Percentiles rank a stretch among this genome's conserved stretches.
These are phyloP conservation scores for Ibidorhyncha struthersii DNA, from an alignment of 2,113 vertebrate genomes.

Conservation along the genomic window DNA sequence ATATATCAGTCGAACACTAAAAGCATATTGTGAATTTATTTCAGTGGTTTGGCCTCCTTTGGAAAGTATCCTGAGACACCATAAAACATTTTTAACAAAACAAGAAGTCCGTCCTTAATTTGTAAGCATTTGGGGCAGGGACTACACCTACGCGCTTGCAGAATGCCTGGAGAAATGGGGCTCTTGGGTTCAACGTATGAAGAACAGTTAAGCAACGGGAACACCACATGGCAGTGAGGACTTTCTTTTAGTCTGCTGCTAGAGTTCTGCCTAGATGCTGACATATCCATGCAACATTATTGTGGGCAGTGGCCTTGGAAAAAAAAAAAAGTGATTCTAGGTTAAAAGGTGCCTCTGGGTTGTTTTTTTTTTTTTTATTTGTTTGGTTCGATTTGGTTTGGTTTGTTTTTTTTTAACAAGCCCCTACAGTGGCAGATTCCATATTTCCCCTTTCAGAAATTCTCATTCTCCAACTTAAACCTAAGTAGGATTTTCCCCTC, in stretches of 20 bases:
- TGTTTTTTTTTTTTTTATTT: no score
- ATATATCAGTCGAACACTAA: constrained; percentile 6
- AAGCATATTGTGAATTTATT: constrained; percentile 50
- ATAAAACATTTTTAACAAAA: not conserved
- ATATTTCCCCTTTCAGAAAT: not conserved
- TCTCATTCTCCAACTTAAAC: not conserved
- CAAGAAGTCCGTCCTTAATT: not conserved
- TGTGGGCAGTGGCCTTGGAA: not conserved
- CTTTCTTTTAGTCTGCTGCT: not conserved
- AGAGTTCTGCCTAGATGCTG: not conserved
- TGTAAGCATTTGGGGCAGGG: not conserved
- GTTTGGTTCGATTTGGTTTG: not conserved
- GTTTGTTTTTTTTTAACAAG: not conserved
- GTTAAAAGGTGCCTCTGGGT: not conserved
- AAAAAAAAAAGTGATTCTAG: not conserved
- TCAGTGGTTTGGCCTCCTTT: not conserved
- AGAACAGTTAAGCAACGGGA: not conserved
- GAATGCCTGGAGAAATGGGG: not conserved
- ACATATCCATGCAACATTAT: not conserved
- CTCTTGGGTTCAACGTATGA: not conserved
- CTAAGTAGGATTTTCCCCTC: not conserved
- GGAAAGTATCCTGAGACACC: not conserved
- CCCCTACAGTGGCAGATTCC: not conserved
- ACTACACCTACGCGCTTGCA: not conserved
- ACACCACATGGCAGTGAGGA: not conserved